A percentile compares a stretch with the other conserved stretches of the same genome.
These are phyloP conservation scores for Macrobrachium nipponense DNA, from an alignment of 1,140 invertebrate genomes.

Conservation along the genomic window DNA sequence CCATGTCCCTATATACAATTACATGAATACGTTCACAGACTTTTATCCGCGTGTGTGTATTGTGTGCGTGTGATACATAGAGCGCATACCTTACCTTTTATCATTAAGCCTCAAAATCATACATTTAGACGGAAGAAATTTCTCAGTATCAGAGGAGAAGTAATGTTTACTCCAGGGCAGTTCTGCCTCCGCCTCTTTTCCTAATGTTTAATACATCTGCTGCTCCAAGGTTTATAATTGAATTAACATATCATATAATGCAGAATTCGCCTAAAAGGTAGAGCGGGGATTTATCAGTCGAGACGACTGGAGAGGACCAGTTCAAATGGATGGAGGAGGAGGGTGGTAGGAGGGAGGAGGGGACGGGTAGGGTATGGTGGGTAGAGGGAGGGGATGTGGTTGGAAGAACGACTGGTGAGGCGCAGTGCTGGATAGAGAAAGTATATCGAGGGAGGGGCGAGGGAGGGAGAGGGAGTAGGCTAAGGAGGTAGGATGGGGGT, in stretches of 20 bases:
- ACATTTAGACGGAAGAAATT: not conserved
- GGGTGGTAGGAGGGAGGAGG: too few relatives aligned
- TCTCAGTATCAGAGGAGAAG: not conserved
- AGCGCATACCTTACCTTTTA: not conserved
- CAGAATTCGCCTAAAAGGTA: slow-evolving; percentile 10
- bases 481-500: too few relatives aligned
- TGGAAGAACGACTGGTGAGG: too few relatives aligned
- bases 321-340: not conserved
- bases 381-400: too few relatives aligned
- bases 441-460: too few relatives aligned
- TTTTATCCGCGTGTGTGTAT: not conserved
- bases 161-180: not conserved
- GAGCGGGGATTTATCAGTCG: not conserved
- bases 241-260: slow-evolving; percentile 23
- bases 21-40: not conserved
- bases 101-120: not conserved
- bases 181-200: not conserved
- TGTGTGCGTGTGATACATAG: not conserved
- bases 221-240: not conserved
- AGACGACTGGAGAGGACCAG: not conserved
- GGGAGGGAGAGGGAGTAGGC: too few relatives aligned
- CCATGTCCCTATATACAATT: not conserved
- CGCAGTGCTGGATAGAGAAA: too few relatives aligned
- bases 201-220: too few relatives aligned
- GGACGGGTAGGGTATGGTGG: too few relatives aligned